These are phyloP conservation scores for Paratrypauchen microcephalus DNA, from an alignment of 2,797 vertebrate species.

Conservation along the genomic window DNA sequence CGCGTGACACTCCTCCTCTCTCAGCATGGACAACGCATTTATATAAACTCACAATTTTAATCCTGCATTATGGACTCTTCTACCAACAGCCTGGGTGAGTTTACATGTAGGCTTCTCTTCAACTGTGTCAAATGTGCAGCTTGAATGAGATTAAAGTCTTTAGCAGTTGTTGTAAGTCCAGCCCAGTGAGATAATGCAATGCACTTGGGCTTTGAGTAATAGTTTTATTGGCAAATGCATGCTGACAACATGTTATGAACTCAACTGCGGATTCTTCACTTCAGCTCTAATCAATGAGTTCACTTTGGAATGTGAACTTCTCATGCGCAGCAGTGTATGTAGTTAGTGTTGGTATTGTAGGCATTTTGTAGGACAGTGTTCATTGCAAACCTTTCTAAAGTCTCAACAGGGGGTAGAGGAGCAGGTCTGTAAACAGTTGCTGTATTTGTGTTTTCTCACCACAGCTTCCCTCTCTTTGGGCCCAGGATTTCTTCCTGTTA, in stretches of 20 bases:
- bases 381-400: background rate
- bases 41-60: slow-evolving; percentile 4
- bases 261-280: slow-evolving; percentile 4
- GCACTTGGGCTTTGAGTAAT: background rate
- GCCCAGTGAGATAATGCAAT: background rate
- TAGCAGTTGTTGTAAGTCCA: background rate
- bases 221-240: background rate
- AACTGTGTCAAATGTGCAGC: background rate
- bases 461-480: slow-evolving; percentile 4
- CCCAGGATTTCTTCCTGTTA: background rate
- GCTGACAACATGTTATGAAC: slow-evolving; percentile 6
- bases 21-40: slow-evolving; percentile 63
- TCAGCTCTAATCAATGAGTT: background rate
- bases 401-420: slow-evolving; percentile 17
- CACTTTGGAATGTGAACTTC: background rate
- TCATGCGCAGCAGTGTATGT: background rate
- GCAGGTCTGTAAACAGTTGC: slow-evolving; percentile 16
- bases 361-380: background rate
- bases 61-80: slow-evolving; percentile 73
- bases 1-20: slow-evolving; percentile 55
- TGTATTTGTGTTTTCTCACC: background rate
- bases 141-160: background rate
- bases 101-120: background rate
- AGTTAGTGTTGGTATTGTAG: too few relatives aligned
- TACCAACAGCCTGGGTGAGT: slow-evolving; percentile 80